phyloP scores from a whole-genome alignment of 2,797 vertebrate genomes.

The Phrynocephalus guinanensis region DNA sequence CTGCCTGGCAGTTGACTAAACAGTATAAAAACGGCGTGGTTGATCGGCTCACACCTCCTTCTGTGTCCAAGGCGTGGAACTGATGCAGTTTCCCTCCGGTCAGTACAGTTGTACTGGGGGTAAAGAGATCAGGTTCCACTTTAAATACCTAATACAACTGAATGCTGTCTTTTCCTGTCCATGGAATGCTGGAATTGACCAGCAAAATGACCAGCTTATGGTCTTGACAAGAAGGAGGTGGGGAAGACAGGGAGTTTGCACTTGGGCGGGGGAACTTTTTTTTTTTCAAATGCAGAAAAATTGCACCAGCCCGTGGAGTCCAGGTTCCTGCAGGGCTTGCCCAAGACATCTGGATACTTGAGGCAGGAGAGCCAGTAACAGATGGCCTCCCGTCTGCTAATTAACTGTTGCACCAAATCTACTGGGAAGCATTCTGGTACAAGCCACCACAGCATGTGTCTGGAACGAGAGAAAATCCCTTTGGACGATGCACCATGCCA shows the following conservation, averaged over 20 bases:
- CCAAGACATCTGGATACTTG: neutral
- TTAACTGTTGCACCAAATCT: neutral
- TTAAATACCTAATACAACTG: neutral
- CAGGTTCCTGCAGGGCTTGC: neutral
- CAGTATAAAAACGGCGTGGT: neutral
- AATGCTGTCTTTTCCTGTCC: neutral
- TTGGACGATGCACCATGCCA: too few relatives aligned
- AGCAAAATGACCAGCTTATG: neutral
- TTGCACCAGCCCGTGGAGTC: neutral
- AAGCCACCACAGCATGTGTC: neutral
- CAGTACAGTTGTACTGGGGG: too few relatives aligned
- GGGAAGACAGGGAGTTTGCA: neutral
- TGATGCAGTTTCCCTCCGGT: neutral
- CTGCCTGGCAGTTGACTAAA: constrained; percentile 8
- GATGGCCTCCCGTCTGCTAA: neutral
- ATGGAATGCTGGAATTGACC: too few relatives aligned
- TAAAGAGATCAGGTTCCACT: too few relatives aligned
- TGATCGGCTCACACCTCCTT: too few relatives aligned
- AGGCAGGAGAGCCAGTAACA: neutral
- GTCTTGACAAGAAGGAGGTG: too few relatives aligned
- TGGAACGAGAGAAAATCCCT: too few relatives aligned
- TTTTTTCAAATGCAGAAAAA: too few relatives aligned
- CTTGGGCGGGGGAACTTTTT: neutral
- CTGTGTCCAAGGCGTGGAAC: neutral
- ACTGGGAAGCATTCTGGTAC: neutral